A percentile compares a stretch with the other conserved stretches of the same genome.
Conservation (phyloP, 2,113 vertebrate genomes). For the Sylvietta virens region DNA sequence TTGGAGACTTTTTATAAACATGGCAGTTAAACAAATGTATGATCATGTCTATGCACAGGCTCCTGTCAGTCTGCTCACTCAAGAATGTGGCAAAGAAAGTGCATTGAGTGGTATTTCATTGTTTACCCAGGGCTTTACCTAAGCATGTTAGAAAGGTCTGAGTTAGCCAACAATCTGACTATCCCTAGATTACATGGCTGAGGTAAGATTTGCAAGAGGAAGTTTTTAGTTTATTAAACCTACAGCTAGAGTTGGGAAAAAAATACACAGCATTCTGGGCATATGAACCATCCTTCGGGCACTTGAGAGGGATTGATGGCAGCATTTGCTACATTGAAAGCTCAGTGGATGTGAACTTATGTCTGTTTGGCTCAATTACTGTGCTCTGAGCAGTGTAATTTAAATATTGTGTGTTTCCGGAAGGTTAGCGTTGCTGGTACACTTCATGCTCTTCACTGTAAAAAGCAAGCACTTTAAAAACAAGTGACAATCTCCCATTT, state of each 20-base stretch:
- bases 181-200: not conserved
- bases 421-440: conserved; percentile 42
- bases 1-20: not conserved
- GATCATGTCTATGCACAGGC: not conserved
- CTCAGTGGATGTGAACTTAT: conserved; percentile 44
- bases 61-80: not conserved
- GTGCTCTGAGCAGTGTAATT: conserved; percentile 56
- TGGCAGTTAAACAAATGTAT: not conserved
- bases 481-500: conserved; percentile 51
- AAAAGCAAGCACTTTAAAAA: conserved; percentile 51
- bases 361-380: conserved; percentile 56
- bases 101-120: not conserved
- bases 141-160: not conserved
- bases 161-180: not conserved
- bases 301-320: conserved; percentile 23
- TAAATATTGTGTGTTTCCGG: conserved; percentile 58
- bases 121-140: not conserved
- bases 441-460: conserved; percentile 39
- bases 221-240: conserved; percentile 9
- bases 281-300: not conserved
- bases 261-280: not conserved
- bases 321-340: not conserved
- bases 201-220: not conserved
- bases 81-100: not conserved
- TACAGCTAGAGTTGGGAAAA: not conserved